Evolutionary conservation across 2,888 invertebrate species (phyloP), one percentile per base, ranked within the genome.

Genomic region (Hermodice carunculata): DNA sequence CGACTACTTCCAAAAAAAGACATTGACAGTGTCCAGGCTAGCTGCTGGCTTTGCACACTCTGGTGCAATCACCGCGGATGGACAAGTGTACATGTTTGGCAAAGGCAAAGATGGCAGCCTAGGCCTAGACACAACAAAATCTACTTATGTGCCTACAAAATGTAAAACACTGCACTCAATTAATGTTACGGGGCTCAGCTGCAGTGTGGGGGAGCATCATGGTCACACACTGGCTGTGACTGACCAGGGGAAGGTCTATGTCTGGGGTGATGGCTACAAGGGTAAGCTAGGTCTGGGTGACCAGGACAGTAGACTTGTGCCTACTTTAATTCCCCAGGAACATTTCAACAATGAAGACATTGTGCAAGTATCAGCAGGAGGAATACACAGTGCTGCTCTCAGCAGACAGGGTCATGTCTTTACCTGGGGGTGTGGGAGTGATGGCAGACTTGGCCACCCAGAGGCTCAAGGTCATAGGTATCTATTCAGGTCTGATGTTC

Each of bases 391-490:
- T 46, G 64, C 74, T 6, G 77, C 78, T 8, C 72, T 76, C 8
- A 77, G 73, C 31, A 24, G 11, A 6, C 61, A 61, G 26, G 78
- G 78, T 24, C 71, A 66, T 51, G 72, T 76, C 17, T 78, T 70
- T 60, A 77, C 78, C 5, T 78, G 78, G 78, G 78, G 78, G 0
- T 78, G 78, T 63, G 78, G 78, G 1, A 78, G 78, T 61, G 77
- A 78, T 59, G 78, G 78, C 1, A 67, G 78, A 22, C 64, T 76
- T 31, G 77, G 78, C 14, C 78, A 77, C 40, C 74, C 75, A n/a
- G 78, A 78, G 43, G 75, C 74, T n/a, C 66, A 76, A 67, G 76
- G 76, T 44, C 76, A 78, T 46, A 57, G 75, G n/a, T 78, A 78
- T 57, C 68, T 78, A 31, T 78, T 76, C 54, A 67, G 75, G 29